phyloP scores from a whole-genome alignment of 2,113 vertebrate species.

The Nothocercus nigrocapillus region DNA sequence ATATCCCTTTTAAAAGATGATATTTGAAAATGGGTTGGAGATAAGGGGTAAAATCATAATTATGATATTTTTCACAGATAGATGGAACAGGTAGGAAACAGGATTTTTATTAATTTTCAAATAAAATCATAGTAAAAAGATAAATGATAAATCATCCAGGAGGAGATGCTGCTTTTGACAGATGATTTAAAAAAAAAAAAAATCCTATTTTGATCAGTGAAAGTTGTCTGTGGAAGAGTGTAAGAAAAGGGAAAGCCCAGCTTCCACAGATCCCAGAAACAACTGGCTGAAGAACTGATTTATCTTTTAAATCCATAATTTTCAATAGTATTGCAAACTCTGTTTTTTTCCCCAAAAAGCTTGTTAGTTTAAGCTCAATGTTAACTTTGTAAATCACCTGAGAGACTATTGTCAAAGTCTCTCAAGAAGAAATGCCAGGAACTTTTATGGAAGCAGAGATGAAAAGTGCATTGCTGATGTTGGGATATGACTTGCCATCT shows the following conservation, averaged over 20 bases:
- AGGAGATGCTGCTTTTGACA: not conserved
- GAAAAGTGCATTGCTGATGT: not conserved
- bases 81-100: not conserved
- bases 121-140: not conserved
- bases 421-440: not conserved
- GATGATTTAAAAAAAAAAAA: not conserved
- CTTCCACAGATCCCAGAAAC: not conserved
- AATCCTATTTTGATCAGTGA: not conserved
- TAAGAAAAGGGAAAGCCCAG: not conserved
- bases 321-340: not conserved
- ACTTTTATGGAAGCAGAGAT: not conserved
- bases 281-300: not conserved
- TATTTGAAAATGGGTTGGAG: not conserved
- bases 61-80: not conserved
- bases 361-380: not conserved
- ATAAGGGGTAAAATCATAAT: not conserved
- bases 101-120: not conserved
- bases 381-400: not conserved
- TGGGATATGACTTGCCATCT: not conserved
- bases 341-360: fast-evolving
- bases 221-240: not conserved
- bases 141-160: not conserved
- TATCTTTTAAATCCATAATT: not conserved
- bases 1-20: not conserved
- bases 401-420: not conserved